Conservation (phyloP, 2,888 invertebrate species). For the Drosophila kokeensis region DNA sequence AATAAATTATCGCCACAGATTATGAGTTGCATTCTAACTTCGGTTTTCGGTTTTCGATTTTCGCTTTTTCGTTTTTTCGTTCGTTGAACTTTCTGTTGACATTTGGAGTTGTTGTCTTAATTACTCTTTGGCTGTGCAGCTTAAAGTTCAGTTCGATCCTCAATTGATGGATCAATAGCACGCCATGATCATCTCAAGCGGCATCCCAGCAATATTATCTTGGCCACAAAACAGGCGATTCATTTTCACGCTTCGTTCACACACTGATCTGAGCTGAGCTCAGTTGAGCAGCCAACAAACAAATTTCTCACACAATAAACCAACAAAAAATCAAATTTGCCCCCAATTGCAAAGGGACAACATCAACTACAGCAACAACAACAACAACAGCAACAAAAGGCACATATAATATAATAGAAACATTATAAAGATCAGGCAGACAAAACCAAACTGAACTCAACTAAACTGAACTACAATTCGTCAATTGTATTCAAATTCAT, state of each 20-base stretch:
- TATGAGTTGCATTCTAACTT: constrained; percentile 52
- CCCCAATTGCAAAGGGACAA: constrained; percentile 37
- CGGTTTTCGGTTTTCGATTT: neutral
- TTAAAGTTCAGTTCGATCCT: constrained; percentile 64
- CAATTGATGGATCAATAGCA: constrained; percentile 71
- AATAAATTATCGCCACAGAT: constrained; percentile 80
- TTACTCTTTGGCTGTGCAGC: constrained; percentile 42
- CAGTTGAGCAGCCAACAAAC: constrained; percentile 10
- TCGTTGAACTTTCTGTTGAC: constrained; percentile 75
- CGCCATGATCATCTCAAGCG: constrained; percentile 48
- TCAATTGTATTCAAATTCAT: constrained; percentile 81
- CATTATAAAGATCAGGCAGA: constrained; percentile 67
- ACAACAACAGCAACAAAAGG: constrained; percentile 23
- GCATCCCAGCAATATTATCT: constrained; percentile 17
- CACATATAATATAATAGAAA: constrained; percentile 70
- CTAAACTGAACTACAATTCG: constrained; percentile 69
- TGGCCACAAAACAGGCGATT: constrained; percentile 31
- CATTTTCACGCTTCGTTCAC: constrained; percentile 69
- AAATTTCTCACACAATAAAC: constrained; percentile 68
- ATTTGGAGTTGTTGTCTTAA: constrained; percentile 71
- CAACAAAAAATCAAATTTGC: constrained; percentile 32
- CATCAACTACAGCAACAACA: constrained; percentile 6
- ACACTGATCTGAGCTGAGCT: constrained; percentile 40
- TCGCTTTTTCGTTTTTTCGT: constrained; percentile 9
- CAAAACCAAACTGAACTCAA: constrained; percentile 43